Base-by-base conservation (phyloP, 2,888 invertebrate species). In the Bombylius discolor region DNA sequence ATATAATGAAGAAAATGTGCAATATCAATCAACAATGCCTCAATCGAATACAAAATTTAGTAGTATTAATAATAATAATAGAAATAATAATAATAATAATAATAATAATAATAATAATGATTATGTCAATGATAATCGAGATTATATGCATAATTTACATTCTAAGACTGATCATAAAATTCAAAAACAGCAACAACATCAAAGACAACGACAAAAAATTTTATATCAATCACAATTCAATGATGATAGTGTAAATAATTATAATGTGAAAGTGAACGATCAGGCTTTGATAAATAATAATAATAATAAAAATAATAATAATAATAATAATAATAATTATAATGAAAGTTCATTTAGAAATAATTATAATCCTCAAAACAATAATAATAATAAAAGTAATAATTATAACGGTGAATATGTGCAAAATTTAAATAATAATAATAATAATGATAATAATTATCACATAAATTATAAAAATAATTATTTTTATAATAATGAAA, bases 61-160 rank as follows among this genome's bases (percentile, higher is more conserved):
- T 4, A 13, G 44, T 2, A 45, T 23, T 23, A 23, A 23, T 23
- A 36, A 36, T 42, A 11, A 14, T 8, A 47, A 51, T 42, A 44
- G 47, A 14, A 44, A 54, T 39, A 55, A 50, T 55, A 32, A 55
- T 49, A 44, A 52, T 33, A 14, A 47, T 33, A 33, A 52, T 13
- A 39, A 52, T 33, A 11, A 47, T 34, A 32, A 36, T 34, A 31
- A 53, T 12, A 47, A n/a, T 46, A 52, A 42, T 44, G 52, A 49
- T 56, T 49, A 42, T 49, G 34, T 49, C 31, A 52, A 52, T 52
- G 46, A 56, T 47, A 46, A 39, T 23, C 23, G 23, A 23, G 23
- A 23, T 51, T 51, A 55, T 34, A 36, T 32, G 45, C 31, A 48
- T 23, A 33, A 33, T 13, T 33, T 32, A 31, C 13, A 49, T 31